phyloP scores from a whole-genome alignment of 2,888 invertebrate species.

The Xestia ashworthii region DNA sequence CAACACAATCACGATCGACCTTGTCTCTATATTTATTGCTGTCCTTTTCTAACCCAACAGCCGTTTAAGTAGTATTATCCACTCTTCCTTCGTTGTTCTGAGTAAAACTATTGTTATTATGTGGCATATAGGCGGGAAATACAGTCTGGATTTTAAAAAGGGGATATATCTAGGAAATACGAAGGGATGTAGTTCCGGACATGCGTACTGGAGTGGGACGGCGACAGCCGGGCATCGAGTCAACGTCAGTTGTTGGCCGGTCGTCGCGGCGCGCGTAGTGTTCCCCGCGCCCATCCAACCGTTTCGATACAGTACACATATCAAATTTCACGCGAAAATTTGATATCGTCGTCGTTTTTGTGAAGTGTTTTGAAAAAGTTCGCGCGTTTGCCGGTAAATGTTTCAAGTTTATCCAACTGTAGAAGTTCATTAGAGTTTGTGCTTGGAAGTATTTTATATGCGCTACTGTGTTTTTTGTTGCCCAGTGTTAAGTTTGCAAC shows the following conservation, averaged over 20 bases:
- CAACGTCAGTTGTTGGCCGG: constrained; percentile 85
- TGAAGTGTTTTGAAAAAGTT: constrained; percentile 82
- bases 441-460: constrained; percentile 77
- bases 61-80: constrained; percentile 26
- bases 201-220: constrained; percentile 88
- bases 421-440: constrained; percentile 74
- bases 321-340: constrained; percentile 90
- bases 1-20: constrained; percentile 84
- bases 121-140: constrained; percentile 62
- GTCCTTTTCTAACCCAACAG: constrained; percentile 72
- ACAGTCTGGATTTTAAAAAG: constrained; percentile 68
- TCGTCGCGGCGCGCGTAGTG: constrained; percentile 81
- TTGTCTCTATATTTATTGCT: constrained; percentile 74
- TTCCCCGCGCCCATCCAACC: constrained; percentile 66
- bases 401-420: constrained; percentile 79
- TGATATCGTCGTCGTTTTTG: constrained; percentile 88
- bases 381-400: constrained; percentile 73
- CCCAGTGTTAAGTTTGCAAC: constrained; percentile 80
- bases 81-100: constrained; percentile 34
- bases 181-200: constrained; percentile 86
- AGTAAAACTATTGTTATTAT: constrained; percentile 61
- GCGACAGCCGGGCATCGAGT: constrained; percentile 78
- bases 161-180: constrained; percentile 77
- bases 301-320: constrained; percentile 85
- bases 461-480: constrained; percentile 85